Evolutionary conservation across 2,888 invertebrate genomes (phyloP).

Genomic region (Hyposoter dolosus): DNA sequence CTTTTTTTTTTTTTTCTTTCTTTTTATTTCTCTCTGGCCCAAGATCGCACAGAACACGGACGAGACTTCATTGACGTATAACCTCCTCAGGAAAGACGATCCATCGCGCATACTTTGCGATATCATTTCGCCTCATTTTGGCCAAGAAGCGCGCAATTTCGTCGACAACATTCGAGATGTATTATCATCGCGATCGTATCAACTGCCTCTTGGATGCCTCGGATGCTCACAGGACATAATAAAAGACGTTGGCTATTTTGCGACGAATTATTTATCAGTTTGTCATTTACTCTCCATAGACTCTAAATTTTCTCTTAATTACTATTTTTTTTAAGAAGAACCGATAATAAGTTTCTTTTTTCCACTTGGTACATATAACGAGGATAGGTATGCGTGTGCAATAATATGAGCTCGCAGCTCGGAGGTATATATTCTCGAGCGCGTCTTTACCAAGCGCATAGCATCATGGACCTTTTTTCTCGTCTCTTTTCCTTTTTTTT

Average conservation of each 20-base stretch:
- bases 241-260: not conserved
- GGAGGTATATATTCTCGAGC: conserved; percentile 55
- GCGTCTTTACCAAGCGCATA: conserved; percentile 56
- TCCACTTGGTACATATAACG: not conserved
- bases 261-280: not conserved
- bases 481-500: conserved; percentile 34
- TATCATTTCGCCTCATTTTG: not conserved
- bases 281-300: not conserved
- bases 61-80: conserved; percentile 50
- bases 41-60: conserved; percentile 13
- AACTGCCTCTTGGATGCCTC: not conserved
- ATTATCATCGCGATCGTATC: not conserved
- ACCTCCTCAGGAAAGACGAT: not conserved
- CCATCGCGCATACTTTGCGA: not conserved
- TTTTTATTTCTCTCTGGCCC: not conserved
- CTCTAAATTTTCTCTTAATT: not conserved
- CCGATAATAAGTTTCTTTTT: not conserved
- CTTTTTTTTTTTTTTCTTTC: conserved; percentile 10
- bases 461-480: conserved; percentile 46
- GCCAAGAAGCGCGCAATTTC: not conserved
- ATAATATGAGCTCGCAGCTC: conserved; percentile 16
- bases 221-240: not conserved
- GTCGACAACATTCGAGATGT: not conserved
- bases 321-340: not conserved
- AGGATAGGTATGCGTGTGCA: not conserved